phyloP scores from a whole-genome alignment of 92 coral and sea anemone species.

The Siderastrea siderea region DNA sequence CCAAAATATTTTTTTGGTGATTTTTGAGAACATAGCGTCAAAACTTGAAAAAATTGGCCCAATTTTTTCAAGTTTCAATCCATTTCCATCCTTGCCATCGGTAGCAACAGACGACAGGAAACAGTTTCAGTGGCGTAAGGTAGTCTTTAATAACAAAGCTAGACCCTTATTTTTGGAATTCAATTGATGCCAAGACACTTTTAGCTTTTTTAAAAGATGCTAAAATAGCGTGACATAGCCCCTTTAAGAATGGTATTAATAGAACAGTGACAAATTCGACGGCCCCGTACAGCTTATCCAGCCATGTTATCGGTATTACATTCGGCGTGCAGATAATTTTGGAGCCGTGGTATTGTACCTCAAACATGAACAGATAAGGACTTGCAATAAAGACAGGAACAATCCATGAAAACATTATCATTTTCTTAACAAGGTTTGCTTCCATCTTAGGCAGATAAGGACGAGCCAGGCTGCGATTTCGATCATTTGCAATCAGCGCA shows the following conservation, averaged over 20 bases:
- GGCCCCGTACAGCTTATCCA: constrained; percentile 71
- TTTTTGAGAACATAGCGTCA: no score
- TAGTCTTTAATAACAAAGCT: no score
- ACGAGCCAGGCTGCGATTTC: constrained; percentile 74
- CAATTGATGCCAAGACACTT: no score
- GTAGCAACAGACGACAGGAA: no score
- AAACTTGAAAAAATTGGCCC: no score
- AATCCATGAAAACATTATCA: constrained; percentile 70
- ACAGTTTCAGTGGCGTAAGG: no score
- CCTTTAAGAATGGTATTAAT: constrained; percentile 60
- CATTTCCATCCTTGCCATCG: no score
- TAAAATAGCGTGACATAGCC: no score
- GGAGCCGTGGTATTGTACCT: constrained; percentile 27
- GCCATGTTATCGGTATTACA: constrained; percentile 57
- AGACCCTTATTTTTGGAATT: no score
- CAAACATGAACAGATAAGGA: constrained; percentile 72
- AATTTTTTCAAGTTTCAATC: no score
- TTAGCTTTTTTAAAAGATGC: no score
- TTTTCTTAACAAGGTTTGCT: constrained; percentile 54
- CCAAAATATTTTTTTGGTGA: no score
- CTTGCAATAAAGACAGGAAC: constrained; percentile 50
- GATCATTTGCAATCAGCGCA: constrained; percentile 79
- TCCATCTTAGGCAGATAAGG: constrained; percentile 66
- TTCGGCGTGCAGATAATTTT: constrained; percentile 62
- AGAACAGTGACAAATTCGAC: constrained; percentile 55